Percentiles rank a stretch among this genome's conserved stretches.
Conservation (phyloP, 1,140 invertebrate genomes). For the Hermetia illucens region DNA sequence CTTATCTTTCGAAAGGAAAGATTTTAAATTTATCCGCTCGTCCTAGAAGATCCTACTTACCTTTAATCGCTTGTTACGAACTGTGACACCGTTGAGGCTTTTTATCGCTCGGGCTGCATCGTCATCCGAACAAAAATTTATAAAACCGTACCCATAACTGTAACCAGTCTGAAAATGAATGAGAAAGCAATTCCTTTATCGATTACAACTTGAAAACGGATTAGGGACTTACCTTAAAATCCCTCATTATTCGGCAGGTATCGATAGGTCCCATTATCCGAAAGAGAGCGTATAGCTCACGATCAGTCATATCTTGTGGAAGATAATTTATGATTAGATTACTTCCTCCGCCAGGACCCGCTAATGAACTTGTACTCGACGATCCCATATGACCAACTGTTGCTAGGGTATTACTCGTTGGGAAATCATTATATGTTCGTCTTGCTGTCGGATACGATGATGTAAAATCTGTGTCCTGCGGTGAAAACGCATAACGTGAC, state of each 20-base stretch:
- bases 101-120: constrained; percentile 77
- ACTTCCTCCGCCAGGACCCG: constrained; percentile 33
- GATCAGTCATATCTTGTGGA: constrained; percentile 83
- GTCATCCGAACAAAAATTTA: constrained; percentile 74
- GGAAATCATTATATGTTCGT: constrained; percentile 13
- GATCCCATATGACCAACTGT: constrained; percentile 25
- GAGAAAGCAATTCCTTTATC: not conserved
- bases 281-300: constrained; percentile 80
- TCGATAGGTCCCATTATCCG: constrained; percentile 74
- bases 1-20: too few relatives aligned
- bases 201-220: not conserved
- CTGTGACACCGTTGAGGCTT: constrained; percentile 73
- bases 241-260: constrained; percentile 82
- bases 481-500: constrained; percentile 33
- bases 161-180: constrained; percentile 63
- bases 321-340: constrained; percentile 94
- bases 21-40: too few relatives aligned
- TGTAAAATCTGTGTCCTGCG: constrained; percentile 31
- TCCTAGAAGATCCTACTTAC: too few relatives aligned
- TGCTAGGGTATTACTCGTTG: constrained; percentile 10
- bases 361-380: constrained; percentile 26
- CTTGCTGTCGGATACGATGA: constrained; percentile 26
- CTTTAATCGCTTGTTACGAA: constrained; percentile 75
- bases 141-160: constrained; percentile 93
- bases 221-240: constrained; percentile 53